Base-by-base conservation (phyloP, 2,797 vertebrate genomes). In the Lithobates pipiens region DNA sequence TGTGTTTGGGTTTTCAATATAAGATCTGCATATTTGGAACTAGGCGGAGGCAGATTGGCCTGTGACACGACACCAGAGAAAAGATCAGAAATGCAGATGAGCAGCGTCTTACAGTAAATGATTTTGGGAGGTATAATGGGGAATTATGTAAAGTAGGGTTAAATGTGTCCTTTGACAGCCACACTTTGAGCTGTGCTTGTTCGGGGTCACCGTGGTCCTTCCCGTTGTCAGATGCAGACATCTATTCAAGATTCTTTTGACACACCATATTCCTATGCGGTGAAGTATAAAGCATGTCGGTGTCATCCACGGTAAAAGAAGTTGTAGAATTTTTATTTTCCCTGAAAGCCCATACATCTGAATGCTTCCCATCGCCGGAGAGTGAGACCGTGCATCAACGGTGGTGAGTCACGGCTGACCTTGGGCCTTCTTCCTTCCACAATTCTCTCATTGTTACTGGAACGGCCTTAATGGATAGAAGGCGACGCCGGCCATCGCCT, bases 361-460 rank as follows among this genome's bases (percentile, higher is more conserved):
- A 69, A 46, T 13, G 77, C 42, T 1, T 34, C 50, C 34, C 29
- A 10, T 70, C 27, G 11, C 50, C 46, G 5, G 50, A 57, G 18
- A 16, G 10, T 21, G 63, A 46, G 29, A 68, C 25, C n/a, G 67
- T 46, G 34, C 46, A 23, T 10, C 67, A 68, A 50, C 68, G 34
- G 15, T 54, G 39, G 77, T 70, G 77, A 80, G 65, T 65, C 80
- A 67, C 69, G 2, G 10, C 21, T 84, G 82, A 84, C 82, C 82
- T 84, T 84, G 74, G 61, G 75, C 67, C 50, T 36, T 70, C 50
- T 29, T 16, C 3, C 29, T 44, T 32, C 54, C 25, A 67, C 63
- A 29, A 67, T 67, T 27, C 65, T 29, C 65, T 29, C 25, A 11
- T 67, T 36, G 70, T 83, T 76, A 68, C 81, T 67, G 82, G 46